phyloP scores from a whole-genome alignment of 2,888 invertebrate genomes.

The Lepidochitona cinerea region DNA sequence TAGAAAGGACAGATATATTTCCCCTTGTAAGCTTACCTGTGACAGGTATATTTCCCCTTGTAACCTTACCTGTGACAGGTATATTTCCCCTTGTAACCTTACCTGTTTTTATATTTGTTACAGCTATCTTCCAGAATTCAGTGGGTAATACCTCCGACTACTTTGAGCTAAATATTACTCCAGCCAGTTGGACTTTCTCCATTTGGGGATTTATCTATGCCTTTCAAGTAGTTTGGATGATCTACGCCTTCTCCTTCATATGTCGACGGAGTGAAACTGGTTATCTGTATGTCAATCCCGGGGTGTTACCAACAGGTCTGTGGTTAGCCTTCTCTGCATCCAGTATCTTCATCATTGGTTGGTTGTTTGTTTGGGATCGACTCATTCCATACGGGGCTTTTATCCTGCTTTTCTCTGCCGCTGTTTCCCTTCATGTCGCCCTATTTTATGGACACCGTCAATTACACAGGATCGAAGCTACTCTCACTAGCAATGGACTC shows the following conservation, averaged over 20 bases:
- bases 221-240: conserved; percentile 57
- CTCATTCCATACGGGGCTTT: conserved; percentile 28
- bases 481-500: conserved; percentile 18
- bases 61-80: too few species aligned
- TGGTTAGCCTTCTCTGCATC: conserved; percentile 46
- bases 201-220: conserved; percentile 57
- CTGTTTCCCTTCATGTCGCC: conserved; percentile 34
- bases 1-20: too few species aligned
- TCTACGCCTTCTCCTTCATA: conserved; percentile 51
- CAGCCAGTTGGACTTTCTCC: conserved; percentile 64
- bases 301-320: conserved; percentile 46
- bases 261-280: conserved; percentile 44
- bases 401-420: conserved; percentile 18
- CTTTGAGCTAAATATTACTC: conserved; percentile 55
- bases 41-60: too few species aligned
- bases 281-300: conserved; percentile 52
- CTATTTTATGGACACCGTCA: conserved; percentile 32
- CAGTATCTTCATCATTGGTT: conserved; percentile 49
- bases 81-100: too few species aligned
- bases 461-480: conserved; percentile 28
- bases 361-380: conserved; percentile 62
- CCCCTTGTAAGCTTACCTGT: too few species aligned
- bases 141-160: conserved; percentile 55
- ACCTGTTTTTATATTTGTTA: too few species aligned
- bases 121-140: conserved; percentile 52